Evolutionary conservation across 1,140 invertebrate genomes (phyloP).

Genomic region (Dryas iulia): DNA sequence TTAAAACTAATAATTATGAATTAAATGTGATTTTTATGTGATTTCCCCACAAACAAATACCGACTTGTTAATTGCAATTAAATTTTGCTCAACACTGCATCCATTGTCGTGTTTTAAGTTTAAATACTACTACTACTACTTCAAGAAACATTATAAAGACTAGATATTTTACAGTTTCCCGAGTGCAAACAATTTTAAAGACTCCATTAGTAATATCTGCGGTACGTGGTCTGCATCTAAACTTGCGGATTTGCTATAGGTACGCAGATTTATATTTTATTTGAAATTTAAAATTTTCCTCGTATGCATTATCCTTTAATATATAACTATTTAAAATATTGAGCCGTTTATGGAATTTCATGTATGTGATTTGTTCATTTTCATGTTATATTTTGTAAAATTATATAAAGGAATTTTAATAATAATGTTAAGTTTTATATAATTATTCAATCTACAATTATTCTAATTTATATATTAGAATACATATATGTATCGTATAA

Average conservation of each 20-base stretch:
- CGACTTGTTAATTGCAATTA: no score
- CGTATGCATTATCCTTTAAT: neutral
- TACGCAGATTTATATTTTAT: neutral
- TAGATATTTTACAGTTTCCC: neutral
- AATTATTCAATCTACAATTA: no score
- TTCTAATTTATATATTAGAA: no score
- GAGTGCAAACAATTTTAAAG: conserved; percentile 29
- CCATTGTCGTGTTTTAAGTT: neutral
- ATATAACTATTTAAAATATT: neutral
- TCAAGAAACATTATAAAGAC: neutral
- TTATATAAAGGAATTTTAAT: no score
- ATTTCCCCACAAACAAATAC: no score
- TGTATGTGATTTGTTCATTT: neutral
- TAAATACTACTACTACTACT: neutral
- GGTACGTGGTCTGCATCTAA: conserved; percentile 44
- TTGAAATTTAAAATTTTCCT: neutral
- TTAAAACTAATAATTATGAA: no score
- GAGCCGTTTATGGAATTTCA: neutral
- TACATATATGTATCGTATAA: no score
- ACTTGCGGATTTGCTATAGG: conserved; percentile 31
- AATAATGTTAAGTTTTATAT: no score
- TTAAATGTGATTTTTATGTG: no score
- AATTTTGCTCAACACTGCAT: no score
- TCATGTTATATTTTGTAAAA: no score
- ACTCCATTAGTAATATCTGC: conserved; percentile 45